A percentile compares a stretch with the other conserved stretches of the same genome.
phyloP scores from a whole-genome alignment of 2,888 invertebrate species.

The Morpho helenor region DNA sequence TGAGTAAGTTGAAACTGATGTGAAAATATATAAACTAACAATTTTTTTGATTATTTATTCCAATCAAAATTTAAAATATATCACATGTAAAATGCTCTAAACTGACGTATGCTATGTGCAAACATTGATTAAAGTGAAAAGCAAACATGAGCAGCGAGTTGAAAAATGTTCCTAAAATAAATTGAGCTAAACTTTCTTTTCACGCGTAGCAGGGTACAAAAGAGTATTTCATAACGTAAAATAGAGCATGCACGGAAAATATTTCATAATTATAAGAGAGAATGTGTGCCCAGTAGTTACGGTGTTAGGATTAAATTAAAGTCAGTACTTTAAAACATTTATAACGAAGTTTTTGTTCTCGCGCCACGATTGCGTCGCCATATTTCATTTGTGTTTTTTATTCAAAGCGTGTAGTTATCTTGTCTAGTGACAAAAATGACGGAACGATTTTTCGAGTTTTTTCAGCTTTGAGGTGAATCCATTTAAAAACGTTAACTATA shows the following conservation, averaged over 20 bases:
- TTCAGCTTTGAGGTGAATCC: constrained; percentile 1
- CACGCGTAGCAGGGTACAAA: background rate
- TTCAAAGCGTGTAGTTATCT: constrained; percentile 26
- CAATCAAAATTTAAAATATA: background rate
- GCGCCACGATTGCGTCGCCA: constrained; percentile 15
- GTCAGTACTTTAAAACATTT: constrained; percentile 37
- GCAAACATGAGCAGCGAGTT: constrained; percentile 3
- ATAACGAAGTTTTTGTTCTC: constrained; percentile 33
- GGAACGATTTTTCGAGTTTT: constrained; percentile 3
- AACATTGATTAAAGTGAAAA: constrained; percentile 1
- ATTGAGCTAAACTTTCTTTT: constrained; percentile 7
- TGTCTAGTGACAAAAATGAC: constrained; percentile 15
- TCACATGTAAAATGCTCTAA: background rate
- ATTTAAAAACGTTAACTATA: background rate
- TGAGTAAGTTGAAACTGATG: no score
- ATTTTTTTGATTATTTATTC: no score
- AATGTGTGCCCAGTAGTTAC: constrained; percentile 14
- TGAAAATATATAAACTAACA: no score
- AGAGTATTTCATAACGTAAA: constrained; percentile 15
- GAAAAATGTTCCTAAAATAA: constrained; percentile 5
- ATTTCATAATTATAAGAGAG: constrained; percentile 19
- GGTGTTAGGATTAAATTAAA: constrained; percentile 40
- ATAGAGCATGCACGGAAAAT: constrained; percentile 16
- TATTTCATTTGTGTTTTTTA: constrained; percentile 28
- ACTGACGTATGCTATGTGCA: background rate